phyloP scores from a whole-genome alignment of 2,113 vertebrate genomes.

The Nymphicus hollandicus region DNA sequence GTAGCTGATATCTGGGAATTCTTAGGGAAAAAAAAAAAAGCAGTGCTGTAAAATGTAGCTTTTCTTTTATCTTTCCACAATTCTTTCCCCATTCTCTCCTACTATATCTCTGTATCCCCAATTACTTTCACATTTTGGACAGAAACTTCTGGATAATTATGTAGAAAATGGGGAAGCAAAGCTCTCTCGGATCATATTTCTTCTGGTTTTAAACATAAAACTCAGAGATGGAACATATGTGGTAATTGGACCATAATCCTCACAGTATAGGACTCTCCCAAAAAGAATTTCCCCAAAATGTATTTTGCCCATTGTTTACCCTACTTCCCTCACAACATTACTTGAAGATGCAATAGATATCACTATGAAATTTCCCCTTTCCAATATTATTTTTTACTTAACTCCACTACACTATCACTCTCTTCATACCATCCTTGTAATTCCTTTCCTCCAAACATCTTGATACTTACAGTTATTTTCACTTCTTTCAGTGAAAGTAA shows the following conservation, averaged over 20 bases:
- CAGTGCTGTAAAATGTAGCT: neutral
- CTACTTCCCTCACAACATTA: neutral
- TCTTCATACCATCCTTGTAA: neutral
- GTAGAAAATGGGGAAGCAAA: neutral
- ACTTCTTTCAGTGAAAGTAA: neutral
- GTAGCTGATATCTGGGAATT: neutral
- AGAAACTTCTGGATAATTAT: neutral
- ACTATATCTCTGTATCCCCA: neutral
- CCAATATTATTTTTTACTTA: neutral
- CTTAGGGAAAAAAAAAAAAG: neutral
- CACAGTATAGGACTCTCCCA: neutral
- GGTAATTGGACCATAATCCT: neutral
- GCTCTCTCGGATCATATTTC: neutral
- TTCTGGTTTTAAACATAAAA: neutral
- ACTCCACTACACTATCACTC: neutral
- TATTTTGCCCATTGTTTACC: neutral
- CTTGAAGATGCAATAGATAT: neutral
- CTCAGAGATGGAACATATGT: neutral
- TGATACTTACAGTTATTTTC: neutral
- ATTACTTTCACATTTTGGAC: neutral
- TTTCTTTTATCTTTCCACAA: neutral
- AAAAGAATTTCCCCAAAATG: neutral
- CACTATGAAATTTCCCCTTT: neutral
- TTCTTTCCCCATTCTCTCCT: neutral
- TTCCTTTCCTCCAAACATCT: neutral